Evolutionary conservation across 2,113 vertebrate species (phyloP).

Genomic region (Sardina pilchardus): DNA sequence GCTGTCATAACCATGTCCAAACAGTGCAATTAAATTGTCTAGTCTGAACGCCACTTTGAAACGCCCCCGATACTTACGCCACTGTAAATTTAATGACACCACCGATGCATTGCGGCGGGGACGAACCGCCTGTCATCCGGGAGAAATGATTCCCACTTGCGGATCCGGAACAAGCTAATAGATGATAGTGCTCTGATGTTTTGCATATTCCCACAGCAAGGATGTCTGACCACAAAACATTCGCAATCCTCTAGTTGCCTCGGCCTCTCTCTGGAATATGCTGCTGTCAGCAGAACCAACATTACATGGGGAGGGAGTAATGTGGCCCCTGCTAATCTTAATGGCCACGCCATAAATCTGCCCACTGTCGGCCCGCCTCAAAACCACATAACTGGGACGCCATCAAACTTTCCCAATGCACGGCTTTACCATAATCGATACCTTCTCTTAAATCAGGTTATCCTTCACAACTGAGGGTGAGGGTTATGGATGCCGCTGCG

Average conservation of each 20-base stretch:
- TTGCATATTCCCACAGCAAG: not conserved
- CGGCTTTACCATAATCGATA: constrained; percentile 64
- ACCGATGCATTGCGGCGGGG: not conserved
- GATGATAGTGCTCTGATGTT: not conserved
- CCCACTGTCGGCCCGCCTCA: constrained; percentile 36
- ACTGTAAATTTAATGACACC: not conserved
- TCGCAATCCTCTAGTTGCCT: not conserved
- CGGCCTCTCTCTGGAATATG: not conserved
- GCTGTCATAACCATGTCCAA: constrained; percentile 6
- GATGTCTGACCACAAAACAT: not conserved
- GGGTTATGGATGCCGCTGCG: not conserved
- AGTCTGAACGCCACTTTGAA: not conserved
- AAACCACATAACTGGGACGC: constrained; percentile 40
- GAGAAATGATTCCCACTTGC: not conserved
- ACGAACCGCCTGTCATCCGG: not conserved
- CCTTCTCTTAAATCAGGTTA: not conserved
- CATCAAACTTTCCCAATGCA: constrained; percentile 43
- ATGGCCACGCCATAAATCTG: constrained; percentile 51
- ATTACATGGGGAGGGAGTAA: constrained; percentile 10
- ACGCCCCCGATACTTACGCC: not conserved
- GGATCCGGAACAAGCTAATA: not conserved
- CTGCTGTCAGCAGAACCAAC: constrained; percentile 39
- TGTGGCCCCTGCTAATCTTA: constrained; percentile 38
- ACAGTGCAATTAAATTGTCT: not conserved
- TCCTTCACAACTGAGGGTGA: not conserved